phyloP scores from a whole-genome alignment of 2,797 vertebrate genomes.

The Lepilemur septentrionalis region DNA sequence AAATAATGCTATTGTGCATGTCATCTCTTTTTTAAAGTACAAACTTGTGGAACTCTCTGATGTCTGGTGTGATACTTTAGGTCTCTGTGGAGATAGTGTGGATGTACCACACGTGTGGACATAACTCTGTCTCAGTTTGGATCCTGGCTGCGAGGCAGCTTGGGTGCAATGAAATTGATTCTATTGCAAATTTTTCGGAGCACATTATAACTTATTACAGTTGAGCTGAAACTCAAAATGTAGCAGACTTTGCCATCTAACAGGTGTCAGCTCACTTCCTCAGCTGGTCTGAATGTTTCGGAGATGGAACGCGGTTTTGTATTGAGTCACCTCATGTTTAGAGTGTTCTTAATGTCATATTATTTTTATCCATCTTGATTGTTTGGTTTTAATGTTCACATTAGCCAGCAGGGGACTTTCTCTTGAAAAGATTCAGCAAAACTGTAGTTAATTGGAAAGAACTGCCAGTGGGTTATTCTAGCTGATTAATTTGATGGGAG shows the following conservation, averaged over 20 bases:
- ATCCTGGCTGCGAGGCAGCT: neutral
- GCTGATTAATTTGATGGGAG: neutral
- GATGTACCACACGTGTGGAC: fast-evolving
- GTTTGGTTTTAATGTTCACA: constrained; percentile 12
- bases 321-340: neutral
- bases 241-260: neutral
- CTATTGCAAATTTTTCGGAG: neutral
- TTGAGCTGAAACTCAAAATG: neutral
- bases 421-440: neutral
- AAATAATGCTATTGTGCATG: neutral
- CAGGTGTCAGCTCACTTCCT: neutral
- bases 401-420: neutral
- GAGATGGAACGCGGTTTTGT: neutral
- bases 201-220: neutral
- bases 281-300: neutral
- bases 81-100: neutral
- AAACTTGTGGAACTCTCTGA: neutral
- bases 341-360: neutral
- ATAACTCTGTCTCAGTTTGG: neutral
- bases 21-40: neutral
- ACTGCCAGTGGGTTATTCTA: neutral
- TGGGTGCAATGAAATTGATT: neutral
- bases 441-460: neutral
- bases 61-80: neutral
- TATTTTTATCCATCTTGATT: neutral